phyloP scores from a whole-genome alignment of 2,113 vertebrate genomes.

The Myodes glareolus region DNA sequence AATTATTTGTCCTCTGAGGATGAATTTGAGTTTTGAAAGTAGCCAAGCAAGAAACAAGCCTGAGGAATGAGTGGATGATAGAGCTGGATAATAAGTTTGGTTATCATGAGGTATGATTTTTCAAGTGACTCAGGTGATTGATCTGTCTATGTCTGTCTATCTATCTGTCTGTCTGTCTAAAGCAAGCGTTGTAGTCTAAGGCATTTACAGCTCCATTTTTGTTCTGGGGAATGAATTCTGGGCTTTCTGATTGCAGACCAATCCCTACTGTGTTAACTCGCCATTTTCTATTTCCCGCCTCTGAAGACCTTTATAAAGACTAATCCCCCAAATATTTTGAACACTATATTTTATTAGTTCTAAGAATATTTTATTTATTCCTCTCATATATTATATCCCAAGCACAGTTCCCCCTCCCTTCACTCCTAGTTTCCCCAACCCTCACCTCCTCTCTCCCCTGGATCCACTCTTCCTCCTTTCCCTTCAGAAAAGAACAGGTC shows the following conservation, averaged over 20 bases:
- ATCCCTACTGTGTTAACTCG: background rate
- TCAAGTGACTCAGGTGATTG: background rate
- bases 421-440: too few relatives aligned
- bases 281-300: background rate
- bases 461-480: too few relatives aligned
- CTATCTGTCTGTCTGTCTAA: too few relatives aligned
- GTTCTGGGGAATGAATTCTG: background rate
- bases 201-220: background rate
- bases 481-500: too few relatives aligned
- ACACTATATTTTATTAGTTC: background rate
- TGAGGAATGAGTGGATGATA: background rate
- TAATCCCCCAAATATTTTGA: conserved; percentile 2
- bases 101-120: conserved; percentile 8
- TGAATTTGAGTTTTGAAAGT: conserved; percentile 48
- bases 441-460: too few relatives aligned
- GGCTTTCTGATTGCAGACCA: background rate
- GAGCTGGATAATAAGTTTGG: background rate
- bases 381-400: background rate
- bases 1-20: conserved; percentile 9
- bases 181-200: background rate
- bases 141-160: background rate
- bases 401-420: background rate
- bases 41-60: conserved; percentile 11
- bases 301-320: background rate
- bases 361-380: background rate